Percentiles rank a stretch among this genome's conserved stretches.
Evolutionary conservation across 2,888 invertebrate genomes (phyloP).

Genomic region (Tetrapedia diversipes): DNA sequence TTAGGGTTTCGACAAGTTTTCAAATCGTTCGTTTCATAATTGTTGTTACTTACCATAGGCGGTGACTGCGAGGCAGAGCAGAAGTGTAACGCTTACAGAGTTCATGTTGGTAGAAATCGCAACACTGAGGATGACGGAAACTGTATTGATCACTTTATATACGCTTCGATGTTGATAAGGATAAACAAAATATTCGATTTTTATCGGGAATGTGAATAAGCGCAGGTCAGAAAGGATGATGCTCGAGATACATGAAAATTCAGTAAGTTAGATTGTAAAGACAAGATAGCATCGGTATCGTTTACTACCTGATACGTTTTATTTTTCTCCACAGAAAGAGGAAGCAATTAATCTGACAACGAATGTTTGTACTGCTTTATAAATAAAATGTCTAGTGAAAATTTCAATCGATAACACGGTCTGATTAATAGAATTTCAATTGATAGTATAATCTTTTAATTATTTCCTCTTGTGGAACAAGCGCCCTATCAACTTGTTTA

Average conservation of each 20-base stretch:
- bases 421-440: neutral
- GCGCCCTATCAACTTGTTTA: neutral
- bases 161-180: slow-evolving; percentile 21
- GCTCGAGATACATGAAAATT: slow-evolving; percentile 6
- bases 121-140: neutral
- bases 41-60: slow-evolving; percentile 24
- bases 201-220: slow-evolving; percentile 9
- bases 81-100: neutral
- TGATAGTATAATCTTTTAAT: slow-evolving; percentile 38
- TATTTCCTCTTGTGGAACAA: slow-evolving; percentile 5
- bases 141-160: slow-evolving; percentile 39
- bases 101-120: slow-evolving; percentile 24
- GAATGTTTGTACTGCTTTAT: neutral
- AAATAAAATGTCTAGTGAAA: neutral
- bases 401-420: slow-evolving; percentile 10
- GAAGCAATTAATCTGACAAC: slow-evolving; percentile 28
- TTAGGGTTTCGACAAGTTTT: neutral
- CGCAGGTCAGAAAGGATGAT: neutral
- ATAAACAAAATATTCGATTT: slow-evolving; percentile 29
- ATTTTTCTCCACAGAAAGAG: neutral
- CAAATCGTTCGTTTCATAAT: neutral
- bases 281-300: neutral
- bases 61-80: slow-evolving; percentile 27
- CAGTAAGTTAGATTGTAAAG: slow-evolving; percentile 14
- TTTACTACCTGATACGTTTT: slow-evolving; percentile 3